These are phyloP conservation scores for Tenthredo mesomela DNA, from an alignment of 2,888 invertebrate species.

Conservation along the genomic window DNA sequence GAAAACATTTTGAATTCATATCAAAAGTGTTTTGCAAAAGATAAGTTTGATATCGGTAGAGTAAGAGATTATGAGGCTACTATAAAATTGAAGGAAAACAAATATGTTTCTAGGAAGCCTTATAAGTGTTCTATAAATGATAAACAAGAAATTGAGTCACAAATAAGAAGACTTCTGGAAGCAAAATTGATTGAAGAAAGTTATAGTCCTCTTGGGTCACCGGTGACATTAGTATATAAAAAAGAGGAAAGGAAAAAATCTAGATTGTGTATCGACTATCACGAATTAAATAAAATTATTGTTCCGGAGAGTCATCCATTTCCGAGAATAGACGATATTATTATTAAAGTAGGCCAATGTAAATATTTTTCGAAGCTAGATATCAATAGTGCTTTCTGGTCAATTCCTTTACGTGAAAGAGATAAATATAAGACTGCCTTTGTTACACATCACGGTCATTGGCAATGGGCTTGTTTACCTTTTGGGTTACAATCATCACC, in stretches of 20 bases:
- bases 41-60: slow-evolving; percentile 57
- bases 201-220: slow-evolving; percentile 54
- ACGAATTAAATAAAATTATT: slow-evolving; percentile 56
- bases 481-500: too few species aligned
- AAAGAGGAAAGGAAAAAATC: slow-evolving; percentile 56
- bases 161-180: slow-evolving; percentile 56
- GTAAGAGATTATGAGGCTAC: slow-evolving; percentile 56
- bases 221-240: slow-evolving; percentile 56
- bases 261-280: slow-evolving; percentile 55
- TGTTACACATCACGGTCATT: too few species aligned
- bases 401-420: too few species aligned
- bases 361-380: not conserved
- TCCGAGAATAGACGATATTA: slow-evolving; percentile 57
- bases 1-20: slow-evolving; percentile 40
- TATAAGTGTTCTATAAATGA: slow-evolving; percentile 57
- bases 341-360: not conserved
- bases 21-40: slow-evolving; percentile 54
- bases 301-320: slow-evolving; percentile 57
- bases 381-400: not conserved
- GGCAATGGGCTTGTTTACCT: too few species aligned
- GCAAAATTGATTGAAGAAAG: slow-evolving; percentile 57
- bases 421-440: too few species aligned
- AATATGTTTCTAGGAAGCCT: slow-evolving; percentile 57
- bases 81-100: slow-evolving; percentile 58
- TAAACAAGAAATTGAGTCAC: slow-evolving; percentile 57